Evolutionary conservation across 2,888 invertebrate species (phyloP), one percentile per base, ranked within the genome.

Genomic region (Opisthograptis luteolata): DNA sequence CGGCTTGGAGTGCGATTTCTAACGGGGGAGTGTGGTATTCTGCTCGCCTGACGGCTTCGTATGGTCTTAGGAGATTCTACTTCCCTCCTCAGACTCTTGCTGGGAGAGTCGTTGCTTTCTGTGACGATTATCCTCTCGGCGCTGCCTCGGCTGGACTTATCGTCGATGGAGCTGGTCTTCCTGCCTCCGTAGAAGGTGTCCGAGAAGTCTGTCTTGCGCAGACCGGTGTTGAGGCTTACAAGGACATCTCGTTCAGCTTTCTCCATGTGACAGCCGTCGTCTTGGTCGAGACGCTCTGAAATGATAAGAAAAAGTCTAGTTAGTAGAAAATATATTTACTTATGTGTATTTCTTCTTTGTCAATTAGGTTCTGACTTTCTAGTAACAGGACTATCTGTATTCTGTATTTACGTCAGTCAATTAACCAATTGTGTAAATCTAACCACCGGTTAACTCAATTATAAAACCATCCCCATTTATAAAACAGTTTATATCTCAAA

Each of bases 191-290:
- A 92, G 75, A 94, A 90, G 64, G 93, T 91, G 76, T 93, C 92
- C 9, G 92, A 91, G 84, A 93, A 93, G 76, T 94, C 93, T 0
- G 94, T 95, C 81, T 94, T 95, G 12, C 95, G 92, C 1, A 95
- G 84, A 2, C 95, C 95, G 1, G 94, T 93, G 66, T 92, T 93
- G 62, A 93, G 92, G 66, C 94, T 93, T 42, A 94, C 93, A 78
- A 93, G 92, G 57, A 93, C 92, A 50, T 92, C 92, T 58, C 81
- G 79, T 48, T 86, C 87, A 4, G 17, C 12, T 62, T 75, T 84
- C 55, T 88, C 88, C 65, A 80, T 72, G 56, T 81, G 83, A 60
- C 85, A 86, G 73, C 84, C 85, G 57, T 88, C 90, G 55, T 87
- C 87, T 48, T 84, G 82, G 64, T 93, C 93, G 79, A 93, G 93